Evolutionary conservation across 2,113 vertebrate genomes (phyloP).

Genomic region (Alethe castanea): DNA sequence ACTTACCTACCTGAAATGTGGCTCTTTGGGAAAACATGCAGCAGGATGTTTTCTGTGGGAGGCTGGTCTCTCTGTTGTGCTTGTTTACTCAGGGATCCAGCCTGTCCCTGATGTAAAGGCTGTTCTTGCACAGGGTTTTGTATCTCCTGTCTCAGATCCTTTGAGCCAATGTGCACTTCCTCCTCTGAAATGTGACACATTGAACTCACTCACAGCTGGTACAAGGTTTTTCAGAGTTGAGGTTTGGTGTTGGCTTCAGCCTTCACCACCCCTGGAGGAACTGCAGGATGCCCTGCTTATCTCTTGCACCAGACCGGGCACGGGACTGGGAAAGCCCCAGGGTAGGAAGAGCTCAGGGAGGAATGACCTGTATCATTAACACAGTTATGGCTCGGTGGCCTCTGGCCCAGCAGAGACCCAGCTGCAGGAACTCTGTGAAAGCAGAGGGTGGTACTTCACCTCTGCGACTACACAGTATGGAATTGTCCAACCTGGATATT

Average conservation of each 20-base stretch:
- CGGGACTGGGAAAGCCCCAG: background rate
- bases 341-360: background rate
- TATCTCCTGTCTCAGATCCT: background rate
- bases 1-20: background rate
- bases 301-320: no score
- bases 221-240: background rate
- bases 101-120: background rate
- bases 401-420: background rate
- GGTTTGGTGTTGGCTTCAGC: background rate
- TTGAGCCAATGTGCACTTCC: rapidly evolving
- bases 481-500: background rate
- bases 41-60: rapidly evolving
- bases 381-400: background rate
- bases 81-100: background rate
- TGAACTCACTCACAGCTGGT: background rate
- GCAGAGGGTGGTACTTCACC: background rate
- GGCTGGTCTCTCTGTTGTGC: background rate
- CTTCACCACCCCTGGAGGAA: background rate
- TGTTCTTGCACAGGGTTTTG: background rate
- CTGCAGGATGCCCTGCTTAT: background rate
- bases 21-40: background rate
- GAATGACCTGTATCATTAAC: background rate
- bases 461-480: background rate
- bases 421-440: background rate
- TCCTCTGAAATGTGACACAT: background rate